Base-by-base conservation (phyloP, 2,113 vertebrate species). In the Chlorocebus sabaeus region DNA sequence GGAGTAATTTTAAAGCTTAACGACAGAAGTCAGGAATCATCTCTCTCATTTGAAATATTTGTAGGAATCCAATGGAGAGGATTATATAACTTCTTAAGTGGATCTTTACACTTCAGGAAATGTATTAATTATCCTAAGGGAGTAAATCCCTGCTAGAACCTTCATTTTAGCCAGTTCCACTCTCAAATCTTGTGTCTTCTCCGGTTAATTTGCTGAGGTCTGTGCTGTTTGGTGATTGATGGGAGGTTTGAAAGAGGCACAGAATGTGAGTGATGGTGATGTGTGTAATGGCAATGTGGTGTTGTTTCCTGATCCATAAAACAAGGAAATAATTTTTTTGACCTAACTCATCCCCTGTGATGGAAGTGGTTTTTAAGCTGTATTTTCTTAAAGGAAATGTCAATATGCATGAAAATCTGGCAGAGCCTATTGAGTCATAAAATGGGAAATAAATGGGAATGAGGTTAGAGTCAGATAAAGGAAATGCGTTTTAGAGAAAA, bases 301-400 rank as follows among this genome's bases (percentile, higher is more conserved):
- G 5, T 35, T 43, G 64, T 73, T 91, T 96, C 92, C 95, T 95
- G 95, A 50, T 86, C 78, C 90, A 57, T 79, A 78, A 94, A 93
- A 95, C 25, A 72, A 82, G 68, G 59, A 89, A 81, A 95, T 78
- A 23, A 67, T 85, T 40, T 85, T 32, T 93, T 81, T 83, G 64
- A 88, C 89, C 72, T 38, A 23, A 87, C 30, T n/a, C 38, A 68
- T 89, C 81, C 52, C 25, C 45, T 91, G 38, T 22, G 80, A 87
- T 61, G 50, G 73, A 96, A 89, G 83, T 83, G 89, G 87, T 32
- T 92, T 95, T 86, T 64, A 43, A 89, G 86, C 73, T 90, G 43
- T 73, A 12, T 92, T 93, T 96, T 92, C 86, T 73, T 89, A 43
- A 87, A 87, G 84, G 67, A 92, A 94, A 96, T 83, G 14, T 84